Percentiles rank a stretch among this genome's conserved stretches.
These are phyloP conservation scores for Cynopterus brachyotis DNA, from an alignment of 2,113 vertebrate species.

Conservation along the genomic window DNA sequence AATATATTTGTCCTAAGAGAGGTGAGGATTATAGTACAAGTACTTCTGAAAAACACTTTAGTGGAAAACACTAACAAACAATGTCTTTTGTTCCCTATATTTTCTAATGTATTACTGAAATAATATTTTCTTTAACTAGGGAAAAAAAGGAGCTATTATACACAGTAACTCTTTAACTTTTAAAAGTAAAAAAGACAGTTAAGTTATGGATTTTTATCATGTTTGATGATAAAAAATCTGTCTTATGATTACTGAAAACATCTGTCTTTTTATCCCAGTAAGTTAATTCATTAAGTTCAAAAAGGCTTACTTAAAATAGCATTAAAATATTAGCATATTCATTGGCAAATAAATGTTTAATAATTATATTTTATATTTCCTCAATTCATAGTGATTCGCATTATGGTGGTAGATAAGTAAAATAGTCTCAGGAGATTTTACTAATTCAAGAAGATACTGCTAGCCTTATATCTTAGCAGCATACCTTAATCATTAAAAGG, in stretches of 20 bases:
- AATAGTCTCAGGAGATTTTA: conserved; percentile 53
- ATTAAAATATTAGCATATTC: conserved; percentile 64
- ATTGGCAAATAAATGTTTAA: conserved; percentile 72
- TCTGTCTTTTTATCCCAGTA: conserved; percentile 69
- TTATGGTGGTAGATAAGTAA: conserved; percentile 51
- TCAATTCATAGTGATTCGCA: conserved; percentile 56
- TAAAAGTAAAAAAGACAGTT: background rate
- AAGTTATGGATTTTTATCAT: conserved; percentile 50
- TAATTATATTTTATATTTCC: conserved; percentile 72
- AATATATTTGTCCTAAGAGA: conserved; percentile 43
- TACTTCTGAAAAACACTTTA: conserved; percentile 2
- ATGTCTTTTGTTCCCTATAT: background rate
- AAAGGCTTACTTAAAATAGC: conserved; percentile 66
- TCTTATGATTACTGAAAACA: conserved; percentile 65
- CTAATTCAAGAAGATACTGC: conserved; percentile 38
- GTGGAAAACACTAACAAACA: background rate
- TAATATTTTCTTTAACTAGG: conserved; percentile 18
- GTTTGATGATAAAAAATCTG: conserved; percentile 65
- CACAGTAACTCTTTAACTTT: conserved; percentile 49
- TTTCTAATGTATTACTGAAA: background rate
- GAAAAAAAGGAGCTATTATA: conserved; percentile 32
- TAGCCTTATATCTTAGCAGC: conserved; percentile 32
- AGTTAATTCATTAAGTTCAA: conserved; percentile 75
- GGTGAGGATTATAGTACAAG: background rate
- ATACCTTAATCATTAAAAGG: conserved; percentile 24